Conservation (phyloP, 2,888 invertebrate species). For the Sympetrum striolatum region DNA sequence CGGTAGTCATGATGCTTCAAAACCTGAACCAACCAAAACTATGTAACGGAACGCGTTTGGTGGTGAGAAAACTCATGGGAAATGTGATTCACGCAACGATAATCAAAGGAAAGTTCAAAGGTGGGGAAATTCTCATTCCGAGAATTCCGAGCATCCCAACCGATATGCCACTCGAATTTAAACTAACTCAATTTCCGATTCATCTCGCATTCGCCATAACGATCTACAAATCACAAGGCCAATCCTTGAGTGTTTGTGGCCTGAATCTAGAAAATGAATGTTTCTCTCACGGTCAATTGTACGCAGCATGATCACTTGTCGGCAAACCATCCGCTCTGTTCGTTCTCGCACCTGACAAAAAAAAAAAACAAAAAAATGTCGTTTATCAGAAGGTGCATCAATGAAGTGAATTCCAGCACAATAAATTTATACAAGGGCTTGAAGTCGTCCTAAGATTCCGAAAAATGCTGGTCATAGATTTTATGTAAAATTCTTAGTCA, state of each 20-base stretch:
- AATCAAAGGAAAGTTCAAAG: constrained; percentile 39
- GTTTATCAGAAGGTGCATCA: not conserved
- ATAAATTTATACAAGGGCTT: too few relatives aligned
- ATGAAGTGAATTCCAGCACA: not conserved
- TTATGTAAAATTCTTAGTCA: too few relatives aligned
- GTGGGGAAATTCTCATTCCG: constrained; percentile 11
- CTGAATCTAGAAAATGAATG: constrained; percentile 54
- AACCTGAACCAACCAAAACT: constrained; percentile 28
- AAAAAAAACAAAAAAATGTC: not conserved
- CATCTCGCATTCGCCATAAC: constrained; percentile 54
- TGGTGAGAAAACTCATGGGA: not conserved
- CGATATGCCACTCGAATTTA: constrained; percentile 52
- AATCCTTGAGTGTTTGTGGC: constrained; percentile 54
- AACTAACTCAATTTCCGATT: constrained; percentile 53
- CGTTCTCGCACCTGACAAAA: not conserved
- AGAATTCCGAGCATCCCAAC: constrained; percentile 50
- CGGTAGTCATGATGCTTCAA: constrained; percentile 50
- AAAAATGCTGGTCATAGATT: too few relatives aligned
- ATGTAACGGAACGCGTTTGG: constrained; percentile 4
- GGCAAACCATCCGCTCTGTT: not conserved
- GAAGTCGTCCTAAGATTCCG: too few relatives aligned
- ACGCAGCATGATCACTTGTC: constrained; percentile 55
- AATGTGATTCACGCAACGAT: constrained; percentile 32
- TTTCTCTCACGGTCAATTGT: constrained; percentile 56
- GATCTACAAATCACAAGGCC: constrained; percentile 57